Evolutionary conservation across 2,113 vertebrate genomes (phyloP), one percentile per base, ranked within the genome.

Genomic region (Rhinoderma darwinii): DNA sequence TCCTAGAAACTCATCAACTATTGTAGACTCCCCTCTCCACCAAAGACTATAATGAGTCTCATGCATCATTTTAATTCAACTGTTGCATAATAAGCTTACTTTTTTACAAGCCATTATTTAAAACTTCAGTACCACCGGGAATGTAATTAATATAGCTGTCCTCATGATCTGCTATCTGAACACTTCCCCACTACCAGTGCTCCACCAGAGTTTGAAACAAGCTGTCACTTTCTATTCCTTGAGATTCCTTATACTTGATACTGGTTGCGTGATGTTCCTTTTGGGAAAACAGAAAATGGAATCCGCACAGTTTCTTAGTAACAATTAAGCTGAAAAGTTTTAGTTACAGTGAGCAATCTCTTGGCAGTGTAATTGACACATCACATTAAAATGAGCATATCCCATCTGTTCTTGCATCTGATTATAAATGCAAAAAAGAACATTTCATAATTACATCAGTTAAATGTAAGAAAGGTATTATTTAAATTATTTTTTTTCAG

Each of bases 281-380:
- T 75, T 87, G 86, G 86, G 86, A 82, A 87, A 87, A 87, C 68
- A 87, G 79, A 75, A 75, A 9, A 87, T 82, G 79, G 78, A 82
- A 79, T 82, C 50, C 63, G 86, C 68, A 87, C 79, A 87, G 86
- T 87, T 87, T 82, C 86, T 75, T 87, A 87, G 86, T 87, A 87
- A 87, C 86, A 87, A 87, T 82, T 87, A 87, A 82, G 72, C 68
- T 61, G 68, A 75, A 87, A 87, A 82, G 68, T 87, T 87, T 87
- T 87, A 87, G 78, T 87, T 87, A 82, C 86, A 74, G 79, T 87
- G 86, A 87, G 63, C 78, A 87, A 87, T 87, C 86, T 87, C 79
- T 82, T 82, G 86, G 86, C 68, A 87, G 78, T 75, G 74, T 87
- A 87, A 87, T 87, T 87, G 86, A 87, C 86, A 87, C 79, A 87